These are phyloP conservation scores for Limnephilus lunatus DNA, from an alignment of 2,888 invertebrate genomes.

Conservation along the genomic window DNA sequence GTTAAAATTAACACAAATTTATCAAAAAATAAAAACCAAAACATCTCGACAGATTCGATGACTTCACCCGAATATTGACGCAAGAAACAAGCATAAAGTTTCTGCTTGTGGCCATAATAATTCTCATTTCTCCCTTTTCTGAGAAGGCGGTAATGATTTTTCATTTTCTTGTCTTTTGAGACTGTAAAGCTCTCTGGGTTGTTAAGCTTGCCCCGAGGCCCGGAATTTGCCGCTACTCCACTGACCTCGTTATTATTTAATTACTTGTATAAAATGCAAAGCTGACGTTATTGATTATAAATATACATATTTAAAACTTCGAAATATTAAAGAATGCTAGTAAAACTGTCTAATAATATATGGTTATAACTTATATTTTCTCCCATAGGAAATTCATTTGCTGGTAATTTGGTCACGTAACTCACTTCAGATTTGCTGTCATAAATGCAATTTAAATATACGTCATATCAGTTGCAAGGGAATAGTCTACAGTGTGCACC, in stretches of 20 bases:
- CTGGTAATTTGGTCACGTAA: conserved; percentile 4
- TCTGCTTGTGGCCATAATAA: neutral
- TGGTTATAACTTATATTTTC: neutral
- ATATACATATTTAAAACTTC: too few species aligned
- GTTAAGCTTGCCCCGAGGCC: neutral
- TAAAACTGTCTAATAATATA: neutral
- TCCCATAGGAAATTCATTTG: neutral
- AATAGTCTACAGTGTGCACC: neutral
- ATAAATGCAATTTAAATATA: conserved; percentile 21
- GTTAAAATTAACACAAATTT: too few species aligned
- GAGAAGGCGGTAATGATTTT: neutral
- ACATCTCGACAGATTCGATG: neutral
- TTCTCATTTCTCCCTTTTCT: neutral
- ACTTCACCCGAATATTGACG: neutral
- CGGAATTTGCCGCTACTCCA: neutral
- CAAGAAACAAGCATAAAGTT: neutral
- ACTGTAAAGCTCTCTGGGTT: neutral
- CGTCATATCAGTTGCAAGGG: neutral
- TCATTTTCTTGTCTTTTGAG: neutral
- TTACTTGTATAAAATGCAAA: neutral
- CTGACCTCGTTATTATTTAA: neutral
- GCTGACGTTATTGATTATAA: neutral
- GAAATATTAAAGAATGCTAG: too few species aligned
- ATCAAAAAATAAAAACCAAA: neutral
- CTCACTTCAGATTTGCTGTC: neutral